A percentile compares a stretch with the other conserved stretches of the same genome.
phyloP scores from a whole-genome alignment of 2,888 invertebrate species.

The Hyposoter didymator region DNA sequence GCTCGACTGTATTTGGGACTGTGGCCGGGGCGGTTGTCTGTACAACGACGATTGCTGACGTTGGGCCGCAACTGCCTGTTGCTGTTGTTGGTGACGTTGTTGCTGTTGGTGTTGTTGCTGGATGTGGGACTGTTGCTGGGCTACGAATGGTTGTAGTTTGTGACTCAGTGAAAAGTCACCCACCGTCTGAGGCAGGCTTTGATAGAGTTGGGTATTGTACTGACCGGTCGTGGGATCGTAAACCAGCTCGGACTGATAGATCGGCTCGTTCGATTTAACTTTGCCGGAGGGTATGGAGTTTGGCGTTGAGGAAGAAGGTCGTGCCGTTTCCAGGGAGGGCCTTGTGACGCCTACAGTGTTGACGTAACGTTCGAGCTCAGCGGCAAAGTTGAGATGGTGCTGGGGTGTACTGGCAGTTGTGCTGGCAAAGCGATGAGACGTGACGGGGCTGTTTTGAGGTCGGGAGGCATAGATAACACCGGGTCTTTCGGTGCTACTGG shows the following conservation, averaged over 20 bases:
- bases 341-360: slow-evolving; percentile 84
- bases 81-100: slow-evolving; percentile 82
- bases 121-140: slow-evolving; percentile 86
- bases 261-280: slow-evolving; percentile 85
- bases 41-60: slow-evolving; percentile 74
- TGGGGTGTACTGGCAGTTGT: slow-evolving; percentile 75
- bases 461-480: slow-evolving; percentile 82
- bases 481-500: slow-evolving; percentile 83
- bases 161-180: slow-evolving; percentile 90
- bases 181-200: slow-evolving; percentile 90
- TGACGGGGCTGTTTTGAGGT: slow-evolving; percentile 74
- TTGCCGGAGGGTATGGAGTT: slow-evolving; percentile 67
- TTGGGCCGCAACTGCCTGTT: slow-evolving; percentile 78
- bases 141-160: slow-evolving; percentile 90
- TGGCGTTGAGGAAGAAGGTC: slow-evolving; percentile 62
- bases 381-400: slow-evolving; percentile 88
- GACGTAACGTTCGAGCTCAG: slow-evolving; percentile 89
- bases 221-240: slow-evolving; percentile 91
- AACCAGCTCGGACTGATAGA: slow-evolving; percentile 91
- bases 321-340: slow-evolving; percentile 80
- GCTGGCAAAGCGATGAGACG: slow-evolving; percentile 73
- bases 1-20: slow-evolving; percentile 58
- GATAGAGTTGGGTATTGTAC: slow-evolving; percentile 92
- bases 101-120: slow-evolving; percentile 84
- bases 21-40: slow-evolving; percentile 75